A percentile compares a stretch with the other conserved stretches of the same genome.
These are phyloP conservation scores for Pseudolycoriella hygida DNA, from an alignment of 2,888 invertebrate species.

Conservation along the genomic window DNA sequence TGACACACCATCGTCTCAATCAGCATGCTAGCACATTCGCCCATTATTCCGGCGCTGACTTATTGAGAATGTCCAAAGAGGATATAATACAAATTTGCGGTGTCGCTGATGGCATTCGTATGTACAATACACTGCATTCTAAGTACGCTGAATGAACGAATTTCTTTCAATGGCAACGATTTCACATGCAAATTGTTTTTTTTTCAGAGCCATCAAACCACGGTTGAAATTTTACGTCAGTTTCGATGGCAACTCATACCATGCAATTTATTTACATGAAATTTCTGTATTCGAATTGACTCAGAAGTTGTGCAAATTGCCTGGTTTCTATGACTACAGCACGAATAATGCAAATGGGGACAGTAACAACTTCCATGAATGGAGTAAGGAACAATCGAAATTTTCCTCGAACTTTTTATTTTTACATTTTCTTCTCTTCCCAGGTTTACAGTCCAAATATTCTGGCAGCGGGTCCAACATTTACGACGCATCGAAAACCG, in stretches of 20 bases:
- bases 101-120: constrained; percentile 80
- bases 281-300: constrained; percentile 47
- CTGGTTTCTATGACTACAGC: constrained; percentile 26
- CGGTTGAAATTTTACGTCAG: constrained; percentile 72
- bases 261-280: constrained; percentile 62
- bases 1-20: constrained; percentile 58
- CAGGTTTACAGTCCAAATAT: constrained; percentile 26
- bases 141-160: constrained; percentile 33
- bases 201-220: constrained; percentile 45
- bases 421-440: no score
- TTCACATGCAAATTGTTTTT: neutral
- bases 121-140: constrained; percentile 75
- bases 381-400: constrained; percentile 13
- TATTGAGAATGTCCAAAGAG: constrained; percentile 69
- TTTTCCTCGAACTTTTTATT: neutral
- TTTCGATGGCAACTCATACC: constrained; percentile 48
- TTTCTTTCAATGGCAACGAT: neutral
- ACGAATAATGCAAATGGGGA: constrained; percentile 13
- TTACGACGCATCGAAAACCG: constrained; percentile 34
- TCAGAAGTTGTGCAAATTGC: constrained; percentile 42
- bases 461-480: constrained; percentile 29
- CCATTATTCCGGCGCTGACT: constrained; percentile 76
- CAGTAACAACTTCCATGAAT: constrained; percentile 12
- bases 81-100: constrained; percentile 92
- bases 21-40: constrained; percentile 59